These are phyloP conservation scores for Porites cylindrica DNA, from an alignment of 92 coral and sea anemone genomes.

Conservation along the genomic window DNA sequence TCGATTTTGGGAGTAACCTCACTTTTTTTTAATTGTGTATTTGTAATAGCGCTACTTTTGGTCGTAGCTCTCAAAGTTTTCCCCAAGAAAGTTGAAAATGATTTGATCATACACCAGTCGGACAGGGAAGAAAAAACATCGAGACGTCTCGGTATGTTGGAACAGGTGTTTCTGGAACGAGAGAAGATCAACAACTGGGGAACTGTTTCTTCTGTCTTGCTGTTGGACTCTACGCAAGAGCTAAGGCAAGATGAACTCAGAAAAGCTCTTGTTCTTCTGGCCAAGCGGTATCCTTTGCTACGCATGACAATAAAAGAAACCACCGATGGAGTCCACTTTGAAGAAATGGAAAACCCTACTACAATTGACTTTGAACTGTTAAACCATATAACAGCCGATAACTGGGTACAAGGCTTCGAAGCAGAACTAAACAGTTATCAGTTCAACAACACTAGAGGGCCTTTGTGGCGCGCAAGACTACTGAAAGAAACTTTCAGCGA, in stretches of 20 bases:
- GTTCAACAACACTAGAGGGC: conserved; percentile 35
- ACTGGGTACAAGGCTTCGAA: conserved; percentile 44
- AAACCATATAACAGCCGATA: conserved; percentile 12
- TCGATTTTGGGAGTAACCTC: not conserved
- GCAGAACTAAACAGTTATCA: conserved; percentile 25
- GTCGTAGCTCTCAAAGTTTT: not conserved
- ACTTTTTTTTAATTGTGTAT: not conserved
- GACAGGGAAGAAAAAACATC: not conserved
- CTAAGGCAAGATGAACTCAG: conserved; percentile 18
- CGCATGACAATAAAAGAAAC: conserved; percentile 33
- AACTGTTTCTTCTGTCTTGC: conserved; percentile 38
- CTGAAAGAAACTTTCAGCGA: conserved; percentile 16
- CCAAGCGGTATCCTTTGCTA: conserved; percentile 36
- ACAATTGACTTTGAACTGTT: conserved; percentile 33
- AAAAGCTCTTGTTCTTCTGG: conserved; percentile 38
- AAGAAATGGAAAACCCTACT: conserved; percentile 52
- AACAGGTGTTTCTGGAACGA: conserved; percentile 44
- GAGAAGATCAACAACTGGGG: conserved; percentile 45
- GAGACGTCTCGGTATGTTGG: conserved; percentile 30
- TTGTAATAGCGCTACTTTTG: not conserved
- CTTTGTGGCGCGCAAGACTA: conserved; percentile 50
- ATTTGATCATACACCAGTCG: not conserved
- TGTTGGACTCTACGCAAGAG: conserved; percentile 39
- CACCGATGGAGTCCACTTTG: conserved; percentile 9
- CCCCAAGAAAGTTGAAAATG: not conserved